These are phyloP conservation scores for Anticlea derivata DNA, from an alignment of 2,888 invertebrate genomes.

Conservation along the genomic window DNA sequence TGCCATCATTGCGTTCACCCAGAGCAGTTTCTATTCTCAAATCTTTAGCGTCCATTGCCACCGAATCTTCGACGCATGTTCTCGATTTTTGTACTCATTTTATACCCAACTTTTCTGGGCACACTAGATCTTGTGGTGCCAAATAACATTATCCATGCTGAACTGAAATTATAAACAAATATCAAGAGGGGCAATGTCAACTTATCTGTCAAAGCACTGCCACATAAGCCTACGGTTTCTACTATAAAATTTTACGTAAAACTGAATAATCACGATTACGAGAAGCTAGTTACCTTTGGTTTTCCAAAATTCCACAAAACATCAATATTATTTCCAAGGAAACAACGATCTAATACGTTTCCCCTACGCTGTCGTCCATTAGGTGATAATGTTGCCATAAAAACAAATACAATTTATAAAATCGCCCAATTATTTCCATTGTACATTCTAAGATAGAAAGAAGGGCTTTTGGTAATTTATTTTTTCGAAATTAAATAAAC, in stretches of 20 bases:
- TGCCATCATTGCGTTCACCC: conserved; percentile 70
- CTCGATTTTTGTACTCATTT: conserved; percentile 59
- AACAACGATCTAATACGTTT: conserved; percentile 77
- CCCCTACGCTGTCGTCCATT: conserved; percentile 64
- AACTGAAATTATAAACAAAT: conserved; percentile 82
- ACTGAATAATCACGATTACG: conserved; percentile 15
- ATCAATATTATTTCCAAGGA: conserved; percentile 82
- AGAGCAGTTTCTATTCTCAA: conserved; percentile 63
- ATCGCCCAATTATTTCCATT: too few relatives aligned
- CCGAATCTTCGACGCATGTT: conserved; percentile 52
- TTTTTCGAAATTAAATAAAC: too few relatives aligned
- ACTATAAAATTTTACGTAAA: conserved; percentile 22
- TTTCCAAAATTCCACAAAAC: conserved; percentile 53
- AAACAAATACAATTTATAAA: too few relatives aligned
- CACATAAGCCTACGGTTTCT: conserved; percentile 61
- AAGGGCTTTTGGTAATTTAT: too few relatives aligned
- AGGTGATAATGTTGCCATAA: conserved; percentile 49
- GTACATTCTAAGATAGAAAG: too few relatives aligned
- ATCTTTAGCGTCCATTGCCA: conserved; percentile 79
- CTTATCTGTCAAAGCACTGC: conserved; percentile 82
- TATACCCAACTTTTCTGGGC: conserved; percentile 41
- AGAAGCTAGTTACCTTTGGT: conserved; percentile 49
- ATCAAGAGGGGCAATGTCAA: conserved; percentile 67
- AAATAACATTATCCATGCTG: conserved; percentile 63
- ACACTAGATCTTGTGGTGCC: conserved; percentile 36